A percentile compares a stretch with the other conserved stretches of the same genome.
phyloP scores from a whole-genome alignment of 2,113 vertebrate species.

The Antechinus flavipes region DNA sequence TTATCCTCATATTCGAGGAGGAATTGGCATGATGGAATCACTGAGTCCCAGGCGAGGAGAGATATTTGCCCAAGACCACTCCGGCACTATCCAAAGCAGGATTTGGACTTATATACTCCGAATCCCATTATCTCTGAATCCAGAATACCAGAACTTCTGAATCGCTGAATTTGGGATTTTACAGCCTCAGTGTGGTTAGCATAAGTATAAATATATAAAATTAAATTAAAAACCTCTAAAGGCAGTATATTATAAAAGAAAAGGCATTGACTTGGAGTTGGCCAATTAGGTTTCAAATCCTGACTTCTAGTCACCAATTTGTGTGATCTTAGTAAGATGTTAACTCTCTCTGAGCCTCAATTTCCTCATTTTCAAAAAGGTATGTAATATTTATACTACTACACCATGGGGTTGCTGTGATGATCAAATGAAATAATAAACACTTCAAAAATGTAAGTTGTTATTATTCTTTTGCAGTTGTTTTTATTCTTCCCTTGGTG shows the following conservation, averaged over 20 bases:
- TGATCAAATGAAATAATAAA: not conserved
- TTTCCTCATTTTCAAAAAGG: not conserved
- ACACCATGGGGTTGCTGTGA: not conserved
- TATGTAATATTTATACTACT: not conserved
- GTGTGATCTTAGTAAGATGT: not conserved
- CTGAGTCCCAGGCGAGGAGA: not conserved
- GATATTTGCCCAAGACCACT: not conserved
- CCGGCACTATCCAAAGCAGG: not conserved
- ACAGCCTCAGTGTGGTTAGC: not conserved
- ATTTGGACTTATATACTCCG: not conserved
- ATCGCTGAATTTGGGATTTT: not conserved
- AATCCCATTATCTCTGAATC: not conserved
- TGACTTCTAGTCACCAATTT: not conserved
- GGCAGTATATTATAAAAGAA: not conserved
- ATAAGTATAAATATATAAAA: not conserved
- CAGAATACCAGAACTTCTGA: not conserved
- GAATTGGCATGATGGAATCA: not conserved
- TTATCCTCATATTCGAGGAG: not conserved
- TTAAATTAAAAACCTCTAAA: not conserved
- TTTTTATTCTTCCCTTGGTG: not conserved
- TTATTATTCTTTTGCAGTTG: not conserved
- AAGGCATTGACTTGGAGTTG: not conserved
- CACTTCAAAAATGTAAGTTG: not conserved
- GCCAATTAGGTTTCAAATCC: not conserved
- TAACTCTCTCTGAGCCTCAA: not conserved